Evolutionary conservation across 2,797 vertebrate species (phyloP).

Genomic region (Microctenopoma steveboyesi): DNA sequence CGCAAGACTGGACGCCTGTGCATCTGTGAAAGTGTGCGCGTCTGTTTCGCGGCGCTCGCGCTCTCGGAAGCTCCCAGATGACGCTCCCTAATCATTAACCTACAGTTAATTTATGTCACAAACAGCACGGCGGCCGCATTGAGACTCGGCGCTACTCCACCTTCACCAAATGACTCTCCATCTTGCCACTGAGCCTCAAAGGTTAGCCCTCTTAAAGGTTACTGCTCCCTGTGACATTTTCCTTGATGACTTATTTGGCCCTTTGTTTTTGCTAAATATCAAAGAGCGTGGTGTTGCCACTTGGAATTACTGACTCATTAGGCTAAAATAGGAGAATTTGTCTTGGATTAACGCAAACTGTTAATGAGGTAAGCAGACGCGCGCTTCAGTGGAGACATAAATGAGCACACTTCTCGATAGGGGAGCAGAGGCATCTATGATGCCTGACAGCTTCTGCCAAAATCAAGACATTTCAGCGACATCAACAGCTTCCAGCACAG

Average conservation of each 20-base stretch:
- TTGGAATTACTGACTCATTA: slow-evolving; percentile 51
- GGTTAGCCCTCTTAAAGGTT: slow-evolving; percentile 73
- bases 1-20: background rate
- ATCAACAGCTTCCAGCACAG: background rate
- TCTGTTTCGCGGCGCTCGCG: slow-evolving; percentile 14
- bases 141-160: slow-evolving; percentile 45
- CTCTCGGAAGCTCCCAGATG: slow-evolving; percentile 20
- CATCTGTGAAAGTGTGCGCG: background rate
- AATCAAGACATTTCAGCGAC: background rate
- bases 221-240: slow-evolving; percentile 75
- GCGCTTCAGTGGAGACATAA: slow-evolving; percentile 36
- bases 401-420: slow-evolving; percentile 8
- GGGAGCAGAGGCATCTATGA: background rate
- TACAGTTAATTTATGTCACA: slow-evolving; percentile 64
- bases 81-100: slow-evolving; percentile 60
- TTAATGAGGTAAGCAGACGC: slow-evolving; percentile 36
- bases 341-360: slow-evolving; percentile 28
- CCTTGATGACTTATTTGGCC: slow-evolving; percentile 68
- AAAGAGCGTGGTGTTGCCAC: slow-evolving; percentile 46
- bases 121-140: slow-evolving; percentile 58
- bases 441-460: slow-evolving; percentile 7
- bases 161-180: slow-evolving; percentile 47
- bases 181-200: slow-evolving; percentile 65
- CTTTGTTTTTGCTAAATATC: slow-evolving; percentile 72
- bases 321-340: slow-evolving; percentile 28